phyloP scores from a whole-genome alignment of 2,113 vertebrate genomes.

The Rutilus rutilus region DNA sequence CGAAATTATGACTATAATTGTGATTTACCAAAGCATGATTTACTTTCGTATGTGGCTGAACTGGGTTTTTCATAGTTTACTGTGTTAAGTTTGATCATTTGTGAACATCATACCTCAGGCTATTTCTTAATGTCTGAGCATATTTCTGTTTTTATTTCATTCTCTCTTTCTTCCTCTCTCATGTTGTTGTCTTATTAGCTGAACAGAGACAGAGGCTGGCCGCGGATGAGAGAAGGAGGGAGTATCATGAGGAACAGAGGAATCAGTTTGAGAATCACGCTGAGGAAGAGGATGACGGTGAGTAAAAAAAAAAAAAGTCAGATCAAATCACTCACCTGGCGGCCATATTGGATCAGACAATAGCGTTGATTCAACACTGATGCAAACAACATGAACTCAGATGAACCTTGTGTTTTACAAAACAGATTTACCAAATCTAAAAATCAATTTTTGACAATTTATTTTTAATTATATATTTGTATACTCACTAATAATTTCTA shows the following conservation, averaged over 20 bases:
- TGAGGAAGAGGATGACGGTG: constrained; percentile 85
- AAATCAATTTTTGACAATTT: not conserved
- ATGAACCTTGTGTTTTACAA: not conserved
- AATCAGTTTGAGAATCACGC: constrained; percentile 79
- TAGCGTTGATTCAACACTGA: not conserved
- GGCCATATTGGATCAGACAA: not conserved
- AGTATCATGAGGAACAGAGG: constrained; percentile 81
- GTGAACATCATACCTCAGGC: not conserved
- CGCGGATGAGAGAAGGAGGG: constrained; percentile 77
- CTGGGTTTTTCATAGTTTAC: too few species aligned
- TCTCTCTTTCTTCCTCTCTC: not conserved
- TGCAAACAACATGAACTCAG: not conserved
- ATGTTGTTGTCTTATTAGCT: constrained; percentile 63
- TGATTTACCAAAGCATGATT: too few species aligned
- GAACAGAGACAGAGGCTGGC: constrained; percentile 80
- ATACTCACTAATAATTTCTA: too few species aligned
- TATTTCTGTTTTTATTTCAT: not conserved
- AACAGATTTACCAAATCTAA: not conserved
- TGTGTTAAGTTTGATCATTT: not conserved
- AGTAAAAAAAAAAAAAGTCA: not conserved
- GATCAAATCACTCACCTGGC: not conserved
- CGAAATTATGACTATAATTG: too few species aligned
- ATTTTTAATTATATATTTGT: too few species aligned
- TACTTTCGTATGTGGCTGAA: too few species aligned
- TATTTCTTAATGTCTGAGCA: not conserved